Evolutionary conservation across 2,113 vertebrate genomes (phyloP).

Genomic region (Nansenia antarctica): DNA sequence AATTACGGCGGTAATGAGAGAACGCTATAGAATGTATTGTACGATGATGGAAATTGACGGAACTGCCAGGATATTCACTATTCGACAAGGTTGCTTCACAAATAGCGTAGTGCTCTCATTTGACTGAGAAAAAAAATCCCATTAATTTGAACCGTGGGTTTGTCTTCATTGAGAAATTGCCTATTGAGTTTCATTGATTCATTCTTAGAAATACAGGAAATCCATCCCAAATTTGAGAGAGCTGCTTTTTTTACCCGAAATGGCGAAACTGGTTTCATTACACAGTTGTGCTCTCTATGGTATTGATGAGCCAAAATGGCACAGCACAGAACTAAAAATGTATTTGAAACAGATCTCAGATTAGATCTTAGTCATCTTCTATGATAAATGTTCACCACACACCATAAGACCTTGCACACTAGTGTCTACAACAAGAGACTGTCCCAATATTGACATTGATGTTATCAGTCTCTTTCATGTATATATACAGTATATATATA

Average conservation of each 20-base stretch:
- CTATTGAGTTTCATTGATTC: background rate
- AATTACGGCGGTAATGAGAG: background rate
- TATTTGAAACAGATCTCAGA: no score
- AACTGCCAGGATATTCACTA: background rate
- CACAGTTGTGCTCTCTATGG: no score
- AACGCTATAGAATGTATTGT: no score
- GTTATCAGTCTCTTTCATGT: slow-evolving; percentile 29
- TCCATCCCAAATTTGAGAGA: background rate
- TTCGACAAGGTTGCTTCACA: background rate
- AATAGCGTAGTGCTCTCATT: background rate
- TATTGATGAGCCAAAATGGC: no score
- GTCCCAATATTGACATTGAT: slow-evolving; percentile 33
- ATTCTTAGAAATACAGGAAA: background rate
- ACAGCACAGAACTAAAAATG: no score
- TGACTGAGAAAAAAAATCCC: background rate
- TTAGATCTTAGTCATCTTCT: no score
- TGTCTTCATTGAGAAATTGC: background rate
- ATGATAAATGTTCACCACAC: background rate
- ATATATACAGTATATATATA: no score
- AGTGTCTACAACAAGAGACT: slow-evolving; percentile 15
- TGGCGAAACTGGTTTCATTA: background rate
- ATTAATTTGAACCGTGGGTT: background rate
- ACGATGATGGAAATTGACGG: background rate
- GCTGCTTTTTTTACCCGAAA: no score
- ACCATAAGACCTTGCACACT: slow-evolving; percentile 42